These are phyloP conservation scores for Drosophila funebris DNA, from an alignment of 1,140 invertebrate genomes.

Conservation along the genomic window DNA sequence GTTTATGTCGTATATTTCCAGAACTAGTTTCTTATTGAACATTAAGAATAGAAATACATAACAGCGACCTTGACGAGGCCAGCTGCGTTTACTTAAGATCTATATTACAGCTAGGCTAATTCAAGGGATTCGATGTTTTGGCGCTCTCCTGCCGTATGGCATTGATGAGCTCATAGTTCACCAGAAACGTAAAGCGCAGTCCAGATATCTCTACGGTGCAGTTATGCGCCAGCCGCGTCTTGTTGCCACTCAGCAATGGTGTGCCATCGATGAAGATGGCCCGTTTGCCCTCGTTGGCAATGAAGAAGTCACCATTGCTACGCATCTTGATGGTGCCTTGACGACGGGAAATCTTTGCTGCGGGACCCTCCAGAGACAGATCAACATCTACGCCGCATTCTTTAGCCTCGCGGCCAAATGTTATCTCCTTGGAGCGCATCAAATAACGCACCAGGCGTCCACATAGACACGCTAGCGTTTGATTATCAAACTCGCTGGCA, in stretches of 20 bases:
- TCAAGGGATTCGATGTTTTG: conserved; percentile 86
- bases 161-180: conserved; percentile 96
- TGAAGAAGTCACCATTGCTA: conserved; percentile 96
- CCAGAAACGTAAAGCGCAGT: conserved; percentile 95
- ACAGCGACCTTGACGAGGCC: conserved; percentile 17
- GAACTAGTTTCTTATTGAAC: conserved; percentile 44
- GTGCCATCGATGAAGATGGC: conserved; percentile 97
- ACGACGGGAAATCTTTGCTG: conserved; percentile 92
- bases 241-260: conserved; percentile 93
- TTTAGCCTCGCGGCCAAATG: conserved; percentile 94
- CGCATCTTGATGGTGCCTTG: conserved; percentile 95
- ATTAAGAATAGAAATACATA: conserved; percentile 56
- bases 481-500: conserved; percentile 93
- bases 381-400: conserved; percentile 97
- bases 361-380: conserved; percentile 95
- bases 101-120: conserved; percentile 45
- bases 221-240: conserved; percentile 95
- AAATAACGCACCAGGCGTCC: conserved; percentile 96
- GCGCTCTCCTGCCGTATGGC: conserved; percentile 92
- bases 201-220: conserved; percentile 97
- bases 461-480: conserved; percentile 96
- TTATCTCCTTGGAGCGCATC: conserved; percentile 98
- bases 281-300: conserved; percentile 97
- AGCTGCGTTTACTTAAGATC: conserved; percentile 9
- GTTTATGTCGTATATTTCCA: conserved; percentile 51